Base-by-base conservation (phyloP, 2,888 invertebrate species). In the Drosophila neonasuta region DNA sequence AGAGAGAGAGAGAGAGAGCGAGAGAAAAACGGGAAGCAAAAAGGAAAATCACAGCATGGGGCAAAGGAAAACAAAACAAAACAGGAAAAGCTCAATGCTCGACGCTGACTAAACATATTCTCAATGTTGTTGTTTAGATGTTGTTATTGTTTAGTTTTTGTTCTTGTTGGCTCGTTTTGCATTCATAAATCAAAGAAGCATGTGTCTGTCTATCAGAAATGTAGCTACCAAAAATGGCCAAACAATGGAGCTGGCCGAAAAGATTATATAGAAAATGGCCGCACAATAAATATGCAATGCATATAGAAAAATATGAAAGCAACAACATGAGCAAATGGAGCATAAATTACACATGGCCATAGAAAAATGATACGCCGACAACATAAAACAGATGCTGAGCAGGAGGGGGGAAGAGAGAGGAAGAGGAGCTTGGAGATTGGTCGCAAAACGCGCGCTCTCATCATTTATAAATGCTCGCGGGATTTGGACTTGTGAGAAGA, bases 281-380 rank as follows among this genome's bases (percentile, higher is more conserved):
- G 56, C 85, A 78, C 74, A 74, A 84, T 86, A 80, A 64, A 75
- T 71, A 72, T 69, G 49, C 46, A 55, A 65, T 58, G 62, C 50
- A 70, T 63, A 65, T 67, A 71, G 73, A 58, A 80, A 80, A 79
- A 75, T 81, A 77, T 67, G 74, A 68, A 75, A 65, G 68, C 48
- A 79, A 56, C 51, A 81, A 72, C 69, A 68, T 65, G 70, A 76
- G 63, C 74, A 79, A 87, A 86, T 85, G 82, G 85, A 68, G 81
- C 86, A 82, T 82, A 82, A 87, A 82, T 85, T 82, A 82, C 86
- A 85, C 86, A 87, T 82, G 86, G 86, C 81, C 86, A 82, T 82
- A 82, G 81, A 82, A 87, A 82, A 85, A 82, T 82, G 87, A 82
- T 82, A 80, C 61, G 80, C 71, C 68, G 74, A 79, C 77, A 82